Conservation (phyloP, 2,888 invertebrate species). For the Diabrotica balteata region DNA sequence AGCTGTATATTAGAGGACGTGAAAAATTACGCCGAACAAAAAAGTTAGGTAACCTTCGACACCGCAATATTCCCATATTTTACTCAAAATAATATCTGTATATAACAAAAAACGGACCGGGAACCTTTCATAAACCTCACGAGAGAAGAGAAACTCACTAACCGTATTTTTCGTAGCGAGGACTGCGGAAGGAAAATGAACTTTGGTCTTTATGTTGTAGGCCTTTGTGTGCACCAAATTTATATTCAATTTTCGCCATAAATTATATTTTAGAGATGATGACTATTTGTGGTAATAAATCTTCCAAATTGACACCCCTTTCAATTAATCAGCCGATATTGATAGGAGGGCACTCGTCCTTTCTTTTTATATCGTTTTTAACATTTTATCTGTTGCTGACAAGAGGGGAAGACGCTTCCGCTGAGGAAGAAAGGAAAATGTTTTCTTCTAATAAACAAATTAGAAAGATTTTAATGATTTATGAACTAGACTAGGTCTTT, state of each 20-base stretch:
- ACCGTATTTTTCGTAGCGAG: slow-evolving; percentile 29
- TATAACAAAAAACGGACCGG: slow-evolving; percentile 19
- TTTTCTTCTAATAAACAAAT: slow-evolving; percentile 11
- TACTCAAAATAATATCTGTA: slow-evolving; percentile 18
- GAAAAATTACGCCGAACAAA: slow-evolving; percentile 3
- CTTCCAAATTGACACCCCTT: slow-evolving; percentile 27
- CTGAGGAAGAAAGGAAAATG: background rate
- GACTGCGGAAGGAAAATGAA: slow-evolving; percentile 32
- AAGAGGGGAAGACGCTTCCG: background rate
- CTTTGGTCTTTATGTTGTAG: slow-evolving; percentile 34
- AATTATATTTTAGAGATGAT: slow-evolving; percentile 39
- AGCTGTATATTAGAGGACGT: too few species aligned
- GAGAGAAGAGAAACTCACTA: slow-evolving; percentile 30
- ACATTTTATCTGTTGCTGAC: slow-evolving; percentile 12
- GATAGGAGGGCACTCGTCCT: slow-evolving; percentile 15
- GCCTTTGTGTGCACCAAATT: slow-evolving; percentile 41
- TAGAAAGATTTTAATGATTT: background rate
- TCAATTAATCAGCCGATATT: slow-evolving; percentile 31
- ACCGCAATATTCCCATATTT: slow-evolving; percentile 19
- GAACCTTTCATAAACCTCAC: slow-evolving; percentile 28
- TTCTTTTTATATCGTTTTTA: slow-evolving; percentile 13
- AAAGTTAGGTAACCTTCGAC: slow-evolving; percentile 13
- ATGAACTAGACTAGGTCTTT: too few species aligned
- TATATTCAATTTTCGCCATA: slow-evolving; percentile 43
- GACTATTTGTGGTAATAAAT: slow-evolving; percentile 28